Evolutionary conservation across 2,113 vertebrate species (phyloP).

Genomic region (Lasiurus borealis): DNA sequence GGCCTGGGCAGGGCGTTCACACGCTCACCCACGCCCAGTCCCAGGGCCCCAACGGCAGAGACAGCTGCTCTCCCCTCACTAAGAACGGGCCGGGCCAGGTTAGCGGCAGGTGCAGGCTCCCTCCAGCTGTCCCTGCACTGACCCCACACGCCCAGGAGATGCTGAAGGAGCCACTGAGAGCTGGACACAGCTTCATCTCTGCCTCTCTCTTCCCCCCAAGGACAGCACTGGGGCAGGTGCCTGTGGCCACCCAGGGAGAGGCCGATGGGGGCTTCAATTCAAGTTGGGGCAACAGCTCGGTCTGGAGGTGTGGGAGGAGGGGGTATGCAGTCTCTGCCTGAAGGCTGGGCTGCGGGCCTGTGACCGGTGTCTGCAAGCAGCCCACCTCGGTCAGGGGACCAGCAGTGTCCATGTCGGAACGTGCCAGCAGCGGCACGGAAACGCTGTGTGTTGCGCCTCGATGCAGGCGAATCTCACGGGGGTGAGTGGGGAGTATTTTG

Average conservation of each 20-base stretch:
- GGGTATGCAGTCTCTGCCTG: neutral
- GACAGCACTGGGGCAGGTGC: neutral
- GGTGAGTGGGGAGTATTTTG: neutral
- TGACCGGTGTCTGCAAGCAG: neutral
- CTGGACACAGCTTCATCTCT: neutral
- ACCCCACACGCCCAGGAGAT: neutral
- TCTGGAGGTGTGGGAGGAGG: neutral
- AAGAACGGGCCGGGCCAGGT: neutral
- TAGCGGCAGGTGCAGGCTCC: neutral
- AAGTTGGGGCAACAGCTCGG: accelerated
- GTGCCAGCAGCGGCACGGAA: accelerated
- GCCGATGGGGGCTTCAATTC: neutral
- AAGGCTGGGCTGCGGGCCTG: neutral
- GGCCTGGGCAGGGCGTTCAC: neutral
- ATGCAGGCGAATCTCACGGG: accelerated
- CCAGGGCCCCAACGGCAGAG: neutral
- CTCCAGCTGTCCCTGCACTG: neutral
- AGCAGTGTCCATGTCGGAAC: accelerated
- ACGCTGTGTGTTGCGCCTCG: accelerated
- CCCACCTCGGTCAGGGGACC: neutral
- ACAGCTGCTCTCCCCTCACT: accelerated
- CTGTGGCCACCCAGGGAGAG: neutral
- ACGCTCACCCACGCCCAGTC: accelerated
- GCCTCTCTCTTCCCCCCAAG: neutral
- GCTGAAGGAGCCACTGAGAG: neutral